Percentiles rank a stretch among this genome's conserved stretches.
phyloP scores from a whole-genome alignment of 1,140 invertebrate genomes.

The Heterodera schachtii region DNA sequence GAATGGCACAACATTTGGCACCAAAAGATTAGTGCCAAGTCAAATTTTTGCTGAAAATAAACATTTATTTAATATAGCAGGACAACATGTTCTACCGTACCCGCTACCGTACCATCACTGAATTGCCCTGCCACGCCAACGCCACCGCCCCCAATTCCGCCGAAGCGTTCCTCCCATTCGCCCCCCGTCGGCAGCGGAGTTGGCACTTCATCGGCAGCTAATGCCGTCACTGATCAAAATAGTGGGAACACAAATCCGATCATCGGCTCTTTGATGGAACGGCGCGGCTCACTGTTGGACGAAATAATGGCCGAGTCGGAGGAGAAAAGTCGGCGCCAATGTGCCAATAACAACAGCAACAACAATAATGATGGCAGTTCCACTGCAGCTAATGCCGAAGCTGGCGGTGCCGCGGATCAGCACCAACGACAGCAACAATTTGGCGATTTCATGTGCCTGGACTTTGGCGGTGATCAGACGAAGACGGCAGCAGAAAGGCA shows the following conservation, averaged over 20 bases:
- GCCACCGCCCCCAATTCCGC: slow-evolving; percentile 27
- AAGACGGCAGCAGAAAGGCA: background rate
- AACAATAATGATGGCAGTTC: background rate
- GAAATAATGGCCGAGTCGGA: slow-evolving; percentile 10
- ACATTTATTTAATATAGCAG: too few species aligned
- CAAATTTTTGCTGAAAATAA: too few species aligned
- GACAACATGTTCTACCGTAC: background rate
- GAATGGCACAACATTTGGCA: too few species aligned
- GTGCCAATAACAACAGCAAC: too few species aligned
- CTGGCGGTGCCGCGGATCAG: background rate
- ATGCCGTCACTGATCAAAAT: background rate
- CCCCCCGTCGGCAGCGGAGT: background rate
- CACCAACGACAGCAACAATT: background rate
- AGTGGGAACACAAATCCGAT: too few species aligned
- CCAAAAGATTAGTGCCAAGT: too few species aligned
- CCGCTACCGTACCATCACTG: background rate
- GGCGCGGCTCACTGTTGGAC: slow-evolving; percentile 4
- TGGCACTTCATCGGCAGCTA: background rate
- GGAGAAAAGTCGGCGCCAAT: background rate
- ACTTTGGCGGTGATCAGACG: slow-evolving; percentile 7
- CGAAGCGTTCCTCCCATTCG: slow-evolving; percentile 5
- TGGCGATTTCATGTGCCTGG: slow-evolving; percentile 9
- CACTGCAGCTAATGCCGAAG: too few species aligned
- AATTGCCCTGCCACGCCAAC: background rate
- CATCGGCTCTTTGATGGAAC: slow-evolving; percentile 1